phyloP scores from a whole-genome alignment of 2,888 invertebrate species.

The Psococerastis gibbosa region DNA sequence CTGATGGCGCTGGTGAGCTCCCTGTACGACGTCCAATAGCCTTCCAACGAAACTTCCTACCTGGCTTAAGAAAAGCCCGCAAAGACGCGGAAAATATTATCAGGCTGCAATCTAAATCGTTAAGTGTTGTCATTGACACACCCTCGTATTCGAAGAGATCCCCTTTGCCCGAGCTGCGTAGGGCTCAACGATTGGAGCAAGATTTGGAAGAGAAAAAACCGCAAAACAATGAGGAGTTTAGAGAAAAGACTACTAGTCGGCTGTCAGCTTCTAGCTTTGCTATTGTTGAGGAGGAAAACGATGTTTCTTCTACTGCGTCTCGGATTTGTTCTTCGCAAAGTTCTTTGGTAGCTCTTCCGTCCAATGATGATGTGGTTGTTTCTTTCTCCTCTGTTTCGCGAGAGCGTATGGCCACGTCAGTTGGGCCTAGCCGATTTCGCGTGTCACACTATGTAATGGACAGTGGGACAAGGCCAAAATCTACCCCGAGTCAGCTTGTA shows the following conservation, averaged over 20 bases:
- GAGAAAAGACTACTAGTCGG: slow-evolving; percentile 14
- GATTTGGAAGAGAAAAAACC: slow-evolving; percentile 11
- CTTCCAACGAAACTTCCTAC: background rate
- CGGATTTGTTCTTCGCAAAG: slow-evolving; percentile 16
- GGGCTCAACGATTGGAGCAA: background rate
- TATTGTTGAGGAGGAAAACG: slow-evolving; percentile 21
- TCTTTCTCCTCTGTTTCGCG: slow-evolving; percentile 19
- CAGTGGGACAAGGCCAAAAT: slow-evolving; percentile 25
- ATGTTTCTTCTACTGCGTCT: slow-evolving; percentile 15
- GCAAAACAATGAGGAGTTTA: no score
- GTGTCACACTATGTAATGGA: slow-evolving; percentile 23
- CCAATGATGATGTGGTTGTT: slow-evolving; percentile 20
- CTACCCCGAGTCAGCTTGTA: slow-evolving; percentile 24
- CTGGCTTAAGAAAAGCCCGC: background rate
- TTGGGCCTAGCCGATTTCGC: slow-evolving; percentile 20
- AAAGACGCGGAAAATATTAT: slow-evolving; percentile 9
- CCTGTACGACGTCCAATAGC: background rate
- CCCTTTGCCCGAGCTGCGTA: slow-evolving; percentile 3
- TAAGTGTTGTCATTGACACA: slow-evolving; percentile 1
- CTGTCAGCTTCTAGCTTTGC: slow-evolving; percentile 19
- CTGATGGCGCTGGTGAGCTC: background rate
- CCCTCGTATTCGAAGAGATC: background rate
- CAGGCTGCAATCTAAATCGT: slow-evolving; percentile 4
- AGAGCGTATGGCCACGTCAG: slow-evolving; percentile 16
- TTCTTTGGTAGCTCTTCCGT: slow-evolving; percentile 19